Base-by-base conservation (phyloP, 2,797 vertebrate genomes). In the Psittacula echo region DNA sequence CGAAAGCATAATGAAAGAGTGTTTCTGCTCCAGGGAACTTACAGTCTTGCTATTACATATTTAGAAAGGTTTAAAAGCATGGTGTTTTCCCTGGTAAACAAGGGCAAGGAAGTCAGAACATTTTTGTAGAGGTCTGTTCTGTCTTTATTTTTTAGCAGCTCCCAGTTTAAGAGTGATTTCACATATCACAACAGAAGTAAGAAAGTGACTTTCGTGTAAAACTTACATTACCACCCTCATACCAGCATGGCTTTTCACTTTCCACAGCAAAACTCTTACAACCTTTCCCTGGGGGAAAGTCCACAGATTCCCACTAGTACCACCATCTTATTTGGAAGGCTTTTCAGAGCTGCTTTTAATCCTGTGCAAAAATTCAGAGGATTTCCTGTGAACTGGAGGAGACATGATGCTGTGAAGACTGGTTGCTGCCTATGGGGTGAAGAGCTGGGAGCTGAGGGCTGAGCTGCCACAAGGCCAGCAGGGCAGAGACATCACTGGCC, bases 401-500 rank as follows among this genome's bases (percentile, higher is more conserved):
- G 11, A 20, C 50, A 62, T 8, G 27, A 20, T 34, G 9, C 19
- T 80, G 27, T 2, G 5, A 62, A 56, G 16, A 3, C 14, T 50
- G 23, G 19, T n/a, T 87, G 30, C 6, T 65, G 12, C 23, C 26
- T 5, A 7, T 6, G 4, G 12, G 6, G 53, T 2, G 4, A 32
- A 34, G 7, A 71, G 5, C 2, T 2, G 4, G 3, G 3, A 73
- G 26, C 8, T 0, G 0, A 39, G 48, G 9, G 9, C 10, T 82
- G 20, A 62, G 22, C 9, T 79, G 37, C 22, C 15, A n/a, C 24
- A 62, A 62, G 20, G 9, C 42, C 0, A 1, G 5, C 10, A 75
- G 39, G 20, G 18, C 24, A 81, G 37, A 71, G 27, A 19, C 18
- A 4, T 50, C 30, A 9, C 16, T 39, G 50, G 37, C 11, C 19